These are phyloP conservation scores for Pseudopipra pipra DNA, from an alignment of 2,113 vertebrate species.

Conservation along the genomic window DNA sequence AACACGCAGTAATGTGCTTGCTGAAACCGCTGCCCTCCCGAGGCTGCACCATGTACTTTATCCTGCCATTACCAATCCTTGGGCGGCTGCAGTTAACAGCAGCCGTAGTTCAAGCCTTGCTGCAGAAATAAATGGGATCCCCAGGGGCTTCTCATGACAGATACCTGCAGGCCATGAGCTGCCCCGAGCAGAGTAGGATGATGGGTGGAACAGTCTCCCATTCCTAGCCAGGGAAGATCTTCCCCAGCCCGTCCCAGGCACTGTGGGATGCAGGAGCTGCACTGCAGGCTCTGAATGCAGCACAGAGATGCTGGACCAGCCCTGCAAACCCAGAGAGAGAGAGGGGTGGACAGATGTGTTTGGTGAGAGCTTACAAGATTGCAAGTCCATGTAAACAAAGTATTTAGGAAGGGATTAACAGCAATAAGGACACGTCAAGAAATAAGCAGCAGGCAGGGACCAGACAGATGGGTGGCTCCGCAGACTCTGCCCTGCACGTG, in stretches of 20 bases:
- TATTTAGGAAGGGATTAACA: neutral
- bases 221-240: neutral
- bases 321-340: neutral
- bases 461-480: neutral
- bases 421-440: neutral
- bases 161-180: neutral
- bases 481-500: neutral
- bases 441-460: neutral
- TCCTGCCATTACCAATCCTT: neutral
- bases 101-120: neutral
- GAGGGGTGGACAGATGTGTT: neutral
- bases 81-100: neutral
- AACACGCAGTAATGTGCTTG: neutral
- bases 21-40: neutral
- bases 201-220: neutral
- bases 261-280: neutral
- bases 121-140: constrained; percentile 26
- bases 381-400: neutral
- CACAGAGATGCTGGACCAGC: neutral
- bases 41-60: neutral
- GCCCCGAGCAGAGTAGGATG: neutral
- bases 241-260: neutral
- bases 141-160: neutral
- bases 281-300: neutral
- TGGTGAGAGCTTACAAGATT: neutral